Evolutionary conservation across 1,140 invertebrate genomes (phyloP).

Genomic region (Cherax destructor): DNA sequence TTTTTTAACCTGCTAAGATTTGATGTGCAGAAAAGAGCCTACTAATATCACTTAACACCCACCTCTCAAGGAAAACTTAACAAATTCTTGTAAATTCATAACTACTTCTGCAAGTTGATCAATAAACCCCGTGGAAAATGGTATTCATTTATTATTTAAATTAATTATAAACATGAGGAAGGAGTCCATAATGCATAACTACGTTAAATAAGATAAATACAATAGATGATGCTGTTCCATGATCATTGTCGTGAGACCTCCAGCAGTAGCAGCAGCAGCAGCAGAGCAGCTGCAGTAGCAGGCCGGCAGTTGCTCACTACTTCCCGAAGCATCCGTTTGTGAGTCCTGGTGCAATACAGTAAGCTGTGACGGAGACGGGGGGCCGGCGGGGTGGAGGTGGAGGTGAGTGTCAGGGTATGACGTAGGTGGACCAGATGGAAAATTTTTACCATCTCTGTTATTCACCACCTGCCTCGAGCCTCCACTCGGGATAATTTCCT

Average conservation of each 20-base stretch:
- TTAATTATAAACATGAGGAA: background rate
- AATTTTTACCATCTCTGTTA: slow-evolving; percentile 18
- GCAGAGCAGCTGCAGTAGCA: too few species aligned
- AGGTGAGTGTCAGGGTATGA: slow-evolving; percentile 47
- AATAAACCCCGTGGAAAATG: too few species aligned
- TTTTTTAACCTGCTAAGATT: too few species aligned
- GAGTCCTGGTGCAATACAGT: slow-evolving; percentile 20
- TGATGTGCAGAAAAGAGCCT: too few species aligned
- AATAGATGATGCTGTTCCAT: too few species aligned
- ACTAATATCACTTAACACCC: too few species aligned
- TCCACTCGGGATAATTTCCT: background rate
- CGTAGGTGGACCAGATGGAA: slow-evolving; percentile 54
- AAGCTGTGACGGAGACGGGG: slow-evolving; percentile 35
- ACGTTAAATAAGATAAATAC: too few species aligned
- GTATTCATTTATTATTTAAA: background rate
- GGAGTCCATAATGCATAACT: background rate
- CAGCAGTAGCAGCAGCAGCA: too few species aligned
- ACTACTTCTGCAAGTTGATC: too few species aligned
- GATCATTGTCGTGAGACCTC: too few species aligned
- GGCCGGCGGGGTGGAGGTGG: slow-evolving; percentile 54
- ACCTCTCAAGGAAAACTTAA: too few species aligned
- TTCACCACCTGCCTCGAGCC: background rate
- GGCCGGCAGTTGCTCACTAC: background rate
- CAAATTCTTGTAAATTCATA: too few species aligned
- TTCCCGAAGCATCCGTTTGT: slow-evolving; percentile 35